Evolutionary conservation across 2,113 vertebrate species (phyloP).

Genomic region (Vulpes ferrilata): DNA sequence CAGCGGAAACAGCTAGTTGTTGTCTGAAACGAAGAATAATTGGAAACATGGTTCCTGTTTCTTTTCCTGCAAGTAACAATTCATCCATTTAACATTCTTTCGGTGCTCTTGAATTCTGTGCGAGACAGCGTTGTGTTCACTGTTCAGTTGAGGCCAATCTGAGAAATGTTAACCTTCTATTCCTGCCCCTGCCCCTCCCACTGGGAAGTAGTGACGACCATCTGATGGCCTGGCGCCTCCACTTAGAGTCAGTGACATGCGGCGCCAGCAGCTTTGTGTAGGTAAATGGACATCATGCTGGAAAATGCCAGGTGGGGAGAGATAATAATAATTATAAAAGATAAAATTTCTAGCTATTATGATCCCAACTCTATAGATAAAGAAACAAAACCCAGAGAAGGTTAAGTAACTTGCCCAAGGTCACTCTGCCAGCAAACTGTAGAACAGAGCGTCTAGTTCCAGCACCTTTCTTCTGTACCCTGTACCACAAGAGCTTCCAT

Average conservation of each 20-base stretch:
- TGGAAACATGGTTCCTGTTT: constrained; percentile 84
- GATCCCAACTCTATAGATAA: neutral
- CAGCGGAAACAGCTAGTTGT: constrained; percentile 84
- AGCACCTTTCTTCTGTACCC: neutral
- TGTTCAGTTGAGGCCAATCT: neutral
- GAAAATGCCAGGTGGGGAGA: neutral
- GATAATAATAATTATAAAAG: neutral
- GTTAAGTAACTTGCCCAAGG: neutral
- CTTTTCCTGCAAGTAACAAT: constrained; percentile 85
- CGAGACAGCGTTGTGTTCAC: constrained; percentile 62
- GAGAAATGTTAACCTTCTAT: constrained; percentile 70
- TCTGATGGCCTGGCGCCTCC: neutral
- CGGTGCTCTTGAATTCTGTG: constrained; percentile 67
- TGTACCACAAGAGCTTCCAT: neutral
- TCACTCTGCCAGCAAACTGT: neutral
- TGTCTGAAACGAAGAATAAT: constrained; percentile 85
- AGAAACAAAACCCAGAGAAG: neutral
- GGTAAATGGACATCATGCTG: neutral
- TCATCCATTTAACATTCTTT: constrained; percentile 84
- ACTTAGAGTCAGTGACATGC: neutral
- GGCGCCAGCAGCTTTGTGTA: neutral
- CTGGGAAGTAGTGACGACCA: neutral
- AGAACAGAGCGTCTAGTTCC: neutral
- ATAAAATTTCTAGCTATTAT: neutral
- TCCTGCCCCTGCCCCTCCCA: neutral